These are phyloP conservation scores for Myiozetetes cayanensis DNA, from an alignment of 2,113 vertebrate species.

Conservation along the genomic window DNA sequence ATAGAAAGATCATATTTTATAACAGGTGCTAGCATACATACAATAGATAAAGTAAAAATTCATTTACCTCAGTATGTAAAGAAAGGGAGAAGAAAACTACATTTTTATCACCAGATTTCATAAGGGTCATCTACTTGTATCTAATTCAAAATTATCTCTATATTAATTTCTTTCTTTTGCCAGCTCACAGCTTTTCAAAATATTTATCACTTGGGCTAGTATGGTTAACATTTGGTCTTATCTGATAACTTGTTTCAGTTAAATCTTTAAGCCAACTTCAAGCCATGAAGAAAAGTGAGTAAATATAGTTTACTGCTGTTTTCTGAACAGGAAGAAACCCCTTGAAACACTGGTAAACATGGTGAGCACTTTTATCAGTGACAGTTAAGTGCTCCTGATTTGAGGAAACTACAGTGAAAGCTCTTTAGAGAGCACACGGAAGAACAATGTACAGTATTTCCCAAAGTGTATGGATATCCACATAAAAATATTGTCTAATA, in stretches of 20 bases:
- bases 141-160: background rate
- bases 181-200: background rate
- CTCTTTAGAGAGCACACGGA: background rate
- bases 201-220: background rate
- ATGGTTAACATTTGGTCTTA: background rate
- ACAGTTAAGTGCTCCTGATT: background rate
- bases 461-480: background rate
- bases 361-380: background rate
- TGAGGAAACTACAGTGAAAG: background rate
- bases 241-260: background rate
- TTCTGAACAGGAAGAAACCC: background rate
- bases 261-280: conserved; percentile 33
- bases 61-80: background rate
- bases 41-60: background rate
- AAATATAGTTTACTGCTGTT: background rate
- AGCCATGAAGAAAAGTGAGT: background rate
- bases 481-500: background rate
- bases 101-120: background rate
- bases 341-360: background rate
- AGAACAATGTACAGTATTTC: background rate
- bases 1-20: background rate
- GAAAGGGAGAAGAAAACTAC: background rate
- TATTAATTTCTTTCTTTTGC: background rate
- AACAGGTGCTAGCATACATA: background rate
- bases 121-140: background rate